Percentiles rank a stretch among this genome's conserved stretches.
These are phyloP conservation scores for Drosophila sechellia DNA, from an alignment of 1,140 invertebrate species.

Conservation along the genomic window DNA sequence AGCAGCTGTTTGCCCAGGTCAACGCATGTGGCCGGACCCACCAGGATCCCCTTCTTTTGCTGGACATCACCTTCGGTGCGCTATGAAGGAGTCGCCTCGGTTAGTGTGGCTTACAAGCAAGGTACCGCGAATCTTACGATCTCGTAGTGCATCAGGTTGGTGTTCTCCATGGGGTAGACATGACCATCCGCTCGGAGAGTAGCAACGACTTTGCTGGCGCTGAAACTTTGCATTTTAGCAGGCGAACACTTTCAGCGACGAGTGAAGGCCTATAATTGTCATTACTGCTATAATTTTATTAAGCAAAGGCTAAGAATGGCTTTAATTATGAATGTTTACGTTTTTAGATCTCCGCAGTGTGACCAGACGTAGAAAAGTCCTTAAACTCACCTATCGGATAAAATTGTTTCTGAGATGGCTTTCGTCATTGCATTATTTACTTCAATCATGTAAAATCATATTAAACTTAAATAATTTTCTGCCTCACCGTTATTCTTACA, in stretches of 20 bases:
- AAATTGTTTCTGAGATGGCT: no score
- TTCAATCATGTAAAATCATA: no score
- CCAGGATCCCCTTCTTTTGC: conserved; percentile 47
- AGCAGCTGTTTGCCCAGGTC: conserved; percentile 91
- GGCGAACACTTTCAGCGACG: conserved; percentile 46
- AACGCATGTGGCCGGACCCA: conserved; percentile 63
- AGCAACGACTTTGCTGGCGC: conserved; percentile 74
- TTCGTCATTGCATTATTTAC: no score
- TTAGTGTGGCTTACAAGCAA: neutral
- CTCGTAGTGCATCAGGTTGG: conserved; percentile 74
- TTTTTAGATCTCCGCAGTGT: conserved; percentile 8
- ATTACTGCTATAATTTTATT: conserved; percentile 38
- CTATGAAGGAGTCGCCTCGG: conserved; percentile 24
- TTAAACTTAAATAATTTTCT: no score
- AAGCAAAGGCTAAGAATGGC: conserved; percentile 15
- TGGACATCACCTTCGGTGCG: conserved; percentile 70
- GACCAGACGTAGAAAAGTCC: no score
- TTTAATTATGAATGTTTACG: conserved; percentile 46
- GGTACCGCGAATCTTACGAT: conserved; percentile 60
- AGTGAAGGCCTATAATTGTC: conserved; percentile 21
- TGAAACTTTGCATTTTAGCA: conserved; percentile 63
- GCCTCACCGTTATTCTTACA: no score
- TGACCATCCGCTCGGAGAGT: conserved; percentile 79
- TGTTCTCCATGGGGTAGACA: conserved; percentile 70
- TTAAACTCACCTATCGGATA: no score